phyloP scores from a whole-genome alignment of 2,113 vertebrate genomes.

The Chaetura pelagica region DNA sequence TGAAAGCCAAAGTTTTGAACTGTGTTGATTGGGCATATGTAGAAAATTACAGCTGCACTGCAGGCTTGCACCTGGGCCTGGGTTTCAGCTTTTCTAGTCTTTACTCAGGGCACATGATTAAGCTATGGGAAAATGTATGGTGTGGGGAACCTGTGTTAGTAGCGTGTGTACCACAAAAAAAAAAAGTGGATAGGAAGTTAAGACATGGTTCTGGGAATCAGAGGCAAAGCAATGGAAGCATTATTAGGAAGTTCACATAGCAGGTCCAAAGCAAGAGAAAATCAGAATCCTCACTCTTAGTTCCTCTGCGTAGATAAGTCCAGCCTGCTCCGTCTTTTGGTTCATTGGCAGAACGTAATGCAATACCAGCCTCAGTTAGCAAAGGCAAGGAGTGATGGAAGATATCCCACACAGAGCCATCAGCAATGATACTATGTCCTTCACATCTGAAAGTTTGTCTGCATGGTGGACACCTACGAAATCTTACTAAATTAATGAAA shows the following conservation, averaged over 20 bases:
- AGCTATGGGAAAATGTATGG: neutral
- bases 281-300: neutral
- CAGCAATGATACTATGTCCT: neutral
- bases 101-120: neutral
- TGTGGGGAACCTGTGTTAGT: neutral
- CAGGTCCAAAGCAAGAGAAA: neutral
- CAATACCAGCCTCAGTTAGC: neutral
- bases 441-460: neutral
- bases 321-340: neutral
- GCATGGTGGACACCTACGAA: neutral
- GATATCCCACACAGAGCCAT: neutral
- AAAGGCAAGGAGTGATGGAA: neutral
- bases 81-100: conserved; percentile 19
- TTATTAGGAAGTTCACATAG: neutral
- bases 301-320: neutral
- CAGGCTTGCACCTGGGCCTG: conserved; percentile 47
- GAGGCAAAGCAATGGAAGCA: neutral
- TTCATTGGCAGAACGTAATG: neutral
- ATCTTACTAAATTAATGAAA: neutral
- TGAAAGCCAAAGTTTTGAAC: conserved; percentile 53
- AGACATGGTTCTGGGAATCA: neutral
- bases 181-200: neutral
- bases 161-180: neutral
- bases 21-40: conserved; percentile 23
- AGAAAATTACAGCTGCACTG: conserved; percentile 39